phyloP scores from a whole-genome alignment of 92 coral and sea anemone species.

The Porites divaricata region DNA sequence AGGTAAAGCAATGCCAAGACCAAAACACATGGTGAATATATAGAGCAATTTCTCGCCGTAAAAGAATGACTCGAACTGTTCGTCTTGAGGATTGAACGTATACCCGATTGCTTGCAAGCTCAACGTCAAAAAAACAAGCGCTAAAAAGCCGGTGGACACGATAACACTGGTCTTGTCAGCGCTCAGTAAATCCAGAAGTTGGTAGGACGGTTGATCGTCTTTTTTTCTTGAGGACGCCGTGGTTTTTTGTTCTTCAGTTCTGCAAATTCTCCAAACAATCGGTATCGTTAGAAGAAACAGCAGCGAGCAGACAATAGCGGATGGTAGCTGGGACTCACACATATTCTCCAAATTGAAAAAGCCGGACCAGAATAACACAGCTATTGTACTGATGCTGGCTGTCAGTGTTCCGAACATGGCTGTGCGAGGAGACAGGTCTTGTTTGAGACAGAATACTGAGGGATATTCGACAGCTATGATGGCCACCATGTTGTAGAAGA shows the following conservation, averaged over 20 bases:
- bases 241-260: background rate
- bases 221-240: background rate
- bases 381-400: background rate
- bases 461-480: background rate
- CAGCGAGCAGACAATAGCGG: background rate
- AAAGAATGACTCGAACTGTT: background rate
- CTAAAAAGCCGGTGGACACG: background rate
- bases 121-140: background rate
- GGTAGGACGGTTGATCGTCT: background rate
- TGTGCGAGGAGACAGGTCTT: background rate
- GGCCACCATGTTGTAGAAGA: slow-evolving; percentile 1
- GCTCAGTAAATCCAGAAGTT: background rate
- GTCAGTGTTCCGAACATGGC: background rate
- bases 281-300: background rate
- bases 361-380: background rate
- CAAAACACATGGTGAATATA: background rate
- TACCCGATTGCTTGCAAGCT: background rate
- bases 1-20: background rate
- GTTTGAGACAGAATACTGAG: background rate
- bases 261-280: background rate
- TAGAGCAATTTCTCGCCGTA: background rate
- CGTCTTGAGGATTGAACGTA: background rate
- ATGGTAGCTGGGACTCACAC: background rate
- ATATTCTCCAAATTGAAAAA: background rate
- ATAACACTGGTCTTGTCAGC: background rate